Percentiles rank a stretch among this genome's conserved stretches.
Conservation (phyloP, 2,797 vertebrate species). For the Eidolon dupreanum region DNA sequence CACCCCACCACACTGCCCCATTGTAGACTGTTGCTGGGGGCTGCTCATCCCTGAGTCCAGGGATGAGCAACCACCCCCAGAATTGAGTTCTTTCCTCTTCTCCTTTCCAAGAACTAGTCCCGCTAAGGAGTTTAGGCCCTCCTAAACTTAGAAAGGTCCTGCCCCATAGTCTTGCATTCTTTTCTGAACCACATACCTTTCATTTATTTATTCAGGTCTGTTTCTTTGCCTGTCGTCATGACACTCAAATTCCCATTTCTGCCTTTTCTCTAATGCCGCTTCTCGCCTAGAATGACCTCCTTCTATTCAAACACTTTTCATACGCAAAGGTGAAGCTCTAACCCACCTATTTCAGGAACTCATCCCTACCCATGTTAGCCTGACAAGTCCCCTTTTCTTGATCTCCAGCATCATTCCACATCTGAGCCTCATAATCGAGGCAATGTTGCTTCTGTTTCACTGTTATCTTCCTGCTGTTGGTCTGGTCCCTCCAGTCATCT, state of each 20-base stretch:
- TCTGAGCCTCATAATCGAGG: neutral
- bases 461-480: neutral
- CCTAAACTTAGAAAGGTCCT: neutral
- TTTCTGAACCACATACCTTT: neutral
- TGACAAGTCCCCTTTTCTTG: neutral
- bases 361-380: neutral
- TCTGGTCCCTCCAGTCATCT: neutral
- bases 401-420: neutral
- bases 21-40: neutral
- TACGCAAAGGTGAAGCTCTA: neutral
- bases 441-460: neutral
- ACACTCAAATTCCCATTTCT: neutral
- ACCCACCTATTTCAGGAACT: neutral
- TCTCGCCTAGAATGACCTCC: neutral
- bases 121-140: neutral
- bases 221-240: neutral
- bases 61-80: neutral
- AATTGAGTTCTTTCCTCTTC: neutral
- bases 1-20: neutral
- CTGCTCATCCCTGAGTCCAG: neutral
- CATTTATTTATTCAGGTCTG: neutral
- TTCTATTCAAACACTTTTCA: neutral
- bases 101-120: neutral
- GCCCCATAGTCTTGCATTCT: neutral
- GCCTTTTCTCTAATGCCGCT: neutral